A percentile compares a stretch with the other conserved stretches of the same genome.
Evolutionary conservation across 2,888 invertebrate species (phyloP).

Genomic region (Keiferia lycopersicella): DNA sequence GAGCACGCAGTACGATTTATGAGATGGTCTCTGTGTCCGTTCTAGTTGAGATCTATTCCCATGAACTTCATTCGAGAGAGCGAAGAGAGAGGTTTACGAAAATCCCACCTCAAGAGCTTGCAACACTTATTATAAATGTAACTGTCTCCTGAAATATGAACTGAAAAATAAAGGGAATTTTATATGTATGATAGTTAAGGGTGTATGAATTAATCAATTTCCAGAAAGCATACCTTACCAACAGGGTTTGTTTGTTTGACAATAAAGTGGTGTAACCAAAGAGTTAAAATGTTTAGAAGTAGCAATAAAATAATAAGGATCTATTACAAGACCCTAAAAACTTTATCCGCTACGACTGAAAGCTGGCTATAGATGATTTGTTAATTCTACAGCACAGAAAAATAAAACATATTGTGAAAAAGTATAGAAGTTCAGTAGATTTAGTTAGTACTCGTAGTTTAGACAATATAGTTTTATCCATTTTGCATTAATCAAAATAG

Average conservation of each 20-base stretch:
- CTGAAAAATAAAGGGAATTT: too few species aligned
- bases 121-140: neutral
- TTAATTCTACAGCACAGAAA: conserved; percentile 42
- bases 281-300: too few species aligned
- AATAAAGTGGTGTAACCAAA: too few species aligned
- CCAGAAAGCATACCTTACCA: too few species aligned
- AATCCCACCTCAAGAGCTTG: neutral
- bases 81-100: conserved; percentile 51
- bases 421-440: conserved; percentile 27
- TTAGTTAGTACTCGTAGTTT: neutral
- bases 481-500: neutral
- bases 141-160: conserved; percentile 2
- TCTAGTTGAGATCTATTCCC: conserved; percentile 34
- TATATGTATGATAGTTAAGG: too few species aligned
- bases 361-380: conserved; percentile 45
- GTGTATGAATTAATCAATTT: too few species aligned
- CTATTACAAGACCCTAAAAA: conserved; percentile 31
- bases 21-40: conserved; percentile 23
- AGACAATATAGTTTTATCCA: neutral
- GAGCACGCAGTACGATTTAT: conserved; percentile 26
- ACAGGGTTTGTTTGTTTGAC: too few species aligned
- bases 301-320: too few species aligned
- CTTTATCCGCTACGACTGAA: conserved; percentile 22
- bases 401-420: conserved; percentile 38
- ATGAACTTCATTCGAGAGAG: conserved; percentile 36